Conservation (phyloP, 2,113 vertebrate species). For the Heliornis fulica region DNA sequence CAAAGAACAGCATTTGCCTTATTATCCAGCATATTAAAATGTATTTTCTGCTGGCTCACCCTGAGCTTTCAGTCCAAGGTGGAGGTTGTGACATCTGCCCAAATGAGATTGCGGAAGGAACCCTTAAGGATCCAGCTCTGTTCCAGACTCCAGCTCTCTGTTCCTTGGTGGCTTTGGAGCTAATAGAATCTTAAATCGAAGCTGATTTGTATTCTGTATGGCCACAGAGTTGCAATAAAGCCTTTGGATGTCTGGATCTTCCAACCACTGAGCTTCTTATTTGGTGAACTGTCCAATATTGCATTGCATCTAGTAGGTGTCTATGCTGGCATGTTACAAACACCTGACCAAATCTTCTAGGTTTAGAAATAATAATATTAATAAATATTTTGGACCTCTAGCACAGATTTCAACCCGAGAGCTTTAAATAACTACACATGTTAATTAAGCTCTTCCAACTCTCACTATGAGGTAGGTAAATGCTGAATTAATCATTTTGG, state of each 20-base stretch:
- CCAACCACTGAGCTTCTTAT: neutral
- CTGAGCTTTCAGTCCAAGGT: neutral
- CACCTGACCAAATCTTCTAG: neutral
- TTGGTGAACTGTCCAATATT: neutral
- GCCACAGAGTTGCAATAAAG: neutral
- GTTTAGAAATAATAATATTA: neutral
- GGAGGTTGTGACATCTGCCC: neutral
- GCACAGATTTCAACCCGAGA: neutral
- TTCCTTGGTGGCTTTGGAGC: neutral
- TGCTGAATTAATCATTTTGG: neutral
- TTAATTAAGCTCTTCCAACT: constrained; percentile 32
- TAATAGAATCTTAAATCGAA: neutral
- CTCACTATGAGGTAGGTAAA: neutral
- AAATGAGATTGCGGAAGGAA: constrained; percentile 1
- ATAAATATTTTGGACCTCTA: neutral
- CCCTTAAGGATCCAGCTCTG: neutral
- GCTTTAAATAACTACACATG: neutral
- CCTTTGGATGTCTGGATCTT: neutral
- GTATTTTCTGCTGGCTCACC: constrained; percentile 4
- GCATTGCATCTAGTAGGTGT: neutral
- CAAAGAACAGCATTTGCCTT: neutral
- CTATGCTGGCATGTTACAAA: neutral
- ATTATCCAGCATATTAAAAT: neutral
- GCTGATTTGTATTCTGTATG: neutral
- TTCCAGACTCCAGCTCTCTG: neutral